Evolutionary conservation across 1,140 invertebrate genomes (phyloP).

Genomic region (Littorina saxatilis): DNA sequence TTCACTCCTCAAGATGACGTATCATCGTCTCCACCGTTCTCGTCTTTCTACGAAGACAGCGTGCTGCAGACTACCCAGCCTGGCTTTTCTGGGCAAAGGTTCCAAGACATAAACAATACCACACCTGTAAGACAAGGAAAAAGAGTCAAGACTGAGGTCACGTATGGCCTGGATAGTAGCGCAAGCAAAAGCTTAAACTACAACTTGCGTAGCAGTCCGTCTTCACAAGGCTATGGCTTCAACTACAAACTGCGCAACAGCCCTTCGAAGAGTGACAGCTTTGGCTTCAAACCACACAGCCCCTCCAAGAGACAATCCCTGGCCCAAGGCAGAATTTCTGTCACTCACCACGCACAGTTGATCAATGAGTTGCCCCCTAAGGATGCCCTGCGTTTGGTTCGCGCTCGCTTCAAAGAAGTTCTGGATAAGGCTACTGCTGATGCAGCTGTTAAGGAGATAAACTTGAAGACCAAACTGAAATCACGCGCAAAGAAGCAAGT

Average conservation of each 20-base stretch:
- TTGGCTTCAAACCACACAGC: neutral
- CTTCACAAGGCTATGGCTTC: too few species aligned
- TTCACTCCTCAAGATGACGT: slow-evolving; percentile 5
- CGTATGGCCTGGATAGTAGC: neutral
- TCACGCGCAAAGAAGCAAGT: slow-evolving; percentile 19
- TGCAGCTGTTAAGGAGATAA: slow-evolving; percentile 18
- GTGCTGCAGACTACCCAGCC: neutral
- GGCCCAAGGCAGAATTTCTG: slow-evolving; percentile 19
- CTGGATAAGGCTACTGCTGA: slow-evolving; percentile 48
- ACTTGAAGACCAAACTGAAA: neutral
- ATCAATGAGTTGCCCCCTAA: slow-evolving; percentile 37
- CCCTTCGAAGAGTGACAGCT: neutral
- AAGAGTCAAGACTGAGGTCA: neutral
- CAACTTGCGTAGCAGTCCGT: too few species aligned
- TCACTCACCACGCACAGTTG: slow-evolving; percentile 18
- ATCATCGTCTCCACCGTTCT: neutral
- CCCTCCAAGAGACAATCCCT: neutral
- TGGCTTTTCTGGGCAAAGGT: neutral
- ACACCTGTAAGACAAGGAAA: neutral
- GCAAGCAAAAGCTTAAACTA: too few species aligned
- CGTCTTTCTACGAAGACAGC: neutral
- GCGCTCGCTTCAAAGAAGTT: slow-evolving; percentile 50
- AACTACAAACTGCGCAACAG: too few species aligned
- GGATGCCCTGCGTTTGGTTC: slow-evolving; percentile 51
- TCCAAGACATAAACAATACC: neutral